Evolutionary conservation across 2,797 vertebrate species (phyloP).

Genomic region (Enteromius anoplus): DNA sequence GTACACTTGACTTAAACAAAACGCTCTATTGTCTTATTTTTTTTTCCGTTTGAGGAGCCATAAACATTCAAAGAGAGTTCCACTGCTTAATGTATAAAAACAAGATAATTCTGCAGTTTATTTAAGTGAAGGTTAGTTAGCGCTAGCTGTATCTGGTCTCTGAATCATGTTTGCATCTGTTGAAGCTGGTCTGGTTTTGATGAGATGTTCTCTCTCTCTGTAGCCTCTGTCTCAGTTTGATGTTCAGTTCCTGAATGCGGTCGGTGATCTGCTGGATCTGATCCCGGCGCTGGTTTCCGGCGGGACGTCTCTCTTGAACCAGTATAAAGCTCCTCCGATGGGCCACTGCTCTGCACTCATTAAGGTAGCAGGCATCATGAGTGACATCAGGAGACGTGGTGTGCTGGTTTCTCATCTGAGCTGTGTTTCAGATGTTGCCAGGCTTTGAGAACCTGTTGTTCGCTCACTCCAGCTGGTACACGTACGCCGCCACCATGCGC

Average conservation of each 20-base stretch:
- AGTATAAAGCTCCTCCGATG: slow-evolving; percentile 80
- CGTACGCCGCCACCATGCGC: slow-evolving; percentile 83
- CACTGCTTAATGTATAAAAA: not conserved
- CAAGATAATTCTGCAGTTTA: too few species aligned
- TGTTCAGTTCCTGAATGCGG: slow-evolving; percentile 84
- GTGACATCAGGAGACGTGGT: too few species aligned
- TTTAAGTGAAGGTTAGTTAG: not conserved
- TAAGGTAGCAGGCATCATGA: slow-evolving; percentile 76
- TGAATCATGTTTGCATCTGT: not conserved
- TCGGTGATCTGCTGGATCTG: slow-evolving; percentile 90
- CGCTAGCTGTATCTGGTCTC: not conserved
- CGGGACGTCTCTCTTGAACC: slow-evolving; percentile 13
- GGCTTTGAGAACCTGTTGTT: slow-evolving; percentile 86
- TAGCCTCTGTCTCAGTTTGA: slow-evolving; percentile 84
- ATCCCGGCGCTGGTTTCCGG: slow-evolving; percentile 80
- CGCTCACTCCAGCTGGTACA: slow-evolving; percentile 88
- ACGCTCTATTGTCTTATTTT: too few species aligned
- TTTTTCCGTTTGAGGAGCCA: too few species aligned
- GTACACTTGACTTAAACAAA: too few species aligned
- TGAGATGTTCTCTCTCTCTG: slow-evolving; percentile 35
- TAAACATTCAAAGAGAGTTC: not conserved
- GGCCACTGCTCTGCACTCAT: slow-evolving; percentile 96
- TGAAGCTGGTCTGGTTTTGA: not conserved
- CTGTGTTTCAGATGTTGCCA: slow-evolving; percentile 77
- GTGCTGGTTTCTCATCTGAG: not conserved